These are phyloP conservation scores for Porites australiensis DNA, from an alignment of 64 coral and sea anemone genomes.

Conservation along the genomic window DNA sequence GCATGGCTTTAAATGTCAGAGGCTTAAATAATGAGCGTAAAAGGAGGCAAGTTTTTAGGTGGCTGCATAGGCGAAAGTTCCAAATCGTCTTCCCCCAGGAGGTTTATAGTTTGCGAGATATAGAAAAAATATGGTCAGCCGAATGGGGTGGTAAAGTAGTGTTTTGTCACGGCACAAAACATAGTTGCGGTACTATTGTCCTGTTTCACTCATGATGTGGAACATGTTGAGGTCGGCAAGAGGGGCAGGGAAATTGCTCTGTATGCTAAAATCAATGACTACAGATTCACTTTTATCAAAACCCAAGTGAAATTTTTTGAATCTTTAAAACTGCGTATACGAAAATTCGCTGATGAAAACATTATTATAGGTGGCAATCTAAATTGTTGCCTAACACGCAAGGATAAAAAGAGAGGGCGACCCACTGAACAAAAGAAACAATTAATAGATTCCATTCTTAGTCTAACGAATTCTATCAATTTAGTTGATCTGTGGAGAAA, in stretches of 20 bases:
- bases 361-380: conserved; percentile 15
- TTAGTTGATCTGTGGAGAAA: not conserved
- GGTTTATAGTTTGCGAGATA: not conserved
- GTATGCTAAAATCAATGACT: not conserved
- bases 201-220: not conserved
- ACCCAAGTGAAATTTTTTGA: not conserved
- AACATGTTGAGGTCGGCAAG: not conserved
- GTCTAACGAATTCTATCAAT: not conserved
- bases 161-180: not conserved
- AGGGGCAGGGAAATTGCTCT: not conserved
- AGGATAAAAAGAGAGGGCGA: conserved; percentile 11
- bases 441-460: not conserved
- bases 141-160: conserved; percentile 10
- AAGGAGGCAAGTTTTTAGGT: not conserved
- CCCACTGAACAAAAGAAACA: not conserved
- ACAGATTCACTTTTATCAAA: not conserved
- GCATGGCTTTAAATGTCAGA: not conserved
- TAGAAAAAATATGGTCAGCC: conserved; percentile 12
- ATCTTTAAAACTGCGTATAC: not conserved
- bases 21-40: not conserved
- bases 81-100: not conserved
- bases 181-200: not conserved
- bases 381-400: conserved; percentile 28
- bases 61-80: not conserved
- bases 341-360: not conserved